A percentile compares a stretch with the other conserved stretches of the same genome.
phyloP scores from a whole-genome alignment of 2,888 invertebrate species.

The Hoplodrina ambigua region DNA sequence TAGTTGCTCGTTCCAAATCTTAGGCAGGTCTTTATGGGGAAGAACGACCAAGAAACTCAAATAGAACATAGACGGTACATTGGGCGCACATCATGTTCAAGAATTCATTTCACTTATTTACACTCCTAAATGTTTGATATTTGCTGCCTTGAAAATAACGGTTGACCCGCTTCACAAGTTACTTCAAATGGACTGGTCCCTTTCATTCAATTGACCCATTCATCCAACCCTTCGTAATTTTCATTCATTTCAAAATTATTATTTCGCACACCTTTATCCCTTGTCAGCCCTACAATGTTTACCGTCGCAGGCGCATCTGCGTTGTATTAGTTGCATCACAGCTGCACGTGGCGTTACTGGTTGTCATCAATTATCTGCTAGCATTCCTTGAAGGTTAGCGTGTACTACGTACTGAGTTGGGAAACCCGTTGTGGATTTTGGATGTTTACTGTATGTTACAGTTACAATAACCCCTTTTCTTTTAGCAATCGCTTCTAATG shows the following conservation, averaged over 20 bases:
- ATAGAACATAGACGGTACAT: background rate
- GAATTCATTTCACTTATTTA: background rate
- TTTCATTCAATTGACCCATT: background rate
- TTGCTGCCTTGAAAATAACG: background rate
- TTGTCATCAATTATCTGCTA: constrained; percentile 63
- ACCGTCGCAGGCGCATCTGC: constrained; percentile 66
- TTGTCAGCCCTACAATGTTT: constrained; percentile 58
- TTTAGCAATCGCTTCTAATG: background rate
- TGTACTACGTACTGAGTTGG: constrained; percentile 28
- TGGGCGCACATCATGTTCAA: background rate
- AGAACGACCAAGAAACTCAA: too few relatives aligned
- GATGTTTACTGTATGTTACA: background rate
- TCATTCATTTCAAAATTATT: background rate
- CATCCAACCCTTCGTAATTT: background rate
- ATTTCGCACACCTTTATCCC: background rate
- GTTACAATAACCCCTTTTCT: background rate
- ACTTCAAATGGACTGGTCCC: constrained; percentile 1
- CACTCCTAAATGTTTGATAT: background rate
- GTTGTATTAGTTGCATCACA: constrained; percentile 66
- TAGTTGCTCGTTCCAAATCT: too few relatives aligned
- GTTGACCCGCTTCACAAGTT: constrained; percentile 15
- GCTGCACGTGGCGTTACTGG: constrained; percentile 67
- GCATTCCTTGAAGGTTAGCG: constrained; percentile 59
- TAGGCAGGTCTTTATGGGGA: too few relatives aligned
- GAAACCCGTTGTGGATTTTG: constrained; percentile 6